Conservation (phyloP, 1,140 invertebrate genomes). For the Drosophila nebulosa region DNA sequence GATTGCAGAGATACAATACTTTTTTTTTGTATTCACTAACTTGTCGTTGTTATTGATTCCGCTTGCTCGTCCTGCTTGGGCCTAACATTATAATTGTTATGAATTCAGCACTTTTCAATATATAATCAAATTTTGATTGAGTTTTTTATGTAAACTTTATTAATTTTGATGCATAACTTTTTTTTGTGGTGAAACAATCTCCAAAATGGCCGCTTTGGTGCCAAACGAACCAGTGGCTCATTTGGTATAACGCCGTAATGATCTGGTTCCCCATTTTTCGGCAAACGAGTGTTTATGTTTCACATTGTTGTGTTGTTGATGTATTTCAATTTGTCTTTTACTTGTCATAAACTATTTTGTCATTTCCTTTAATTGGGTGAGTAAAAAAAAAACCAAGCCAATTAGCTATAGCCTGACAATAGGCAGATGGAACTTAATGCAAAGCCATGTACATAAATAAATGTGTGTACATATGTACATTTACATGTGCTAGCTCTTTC, state of each 20-base stretch:
- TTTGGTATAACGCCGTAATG: slow-evolving; percentile 28
- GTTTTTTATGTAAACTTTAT: slow-evolving; percentile 56
- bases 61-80: slow-evolving; percentile 40
- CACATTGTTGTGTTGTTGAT: slow-evolving; percentile 21
- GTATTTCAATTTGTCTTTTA: background rate
- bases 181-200: slow-evolving; percentile 73
- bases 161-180: slow-evolving; percentile 74
- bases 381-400: background rate
- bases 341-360: background rate
- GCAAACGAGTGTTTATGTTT: slow-evolving; percentile 37
- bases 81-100: slow-evolving; percentile 57
- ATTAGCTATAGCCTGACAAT: background rate
- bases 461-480: background rate
- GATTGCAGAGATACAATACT: slow-evolving; percentile 31
- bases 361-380: background rate
- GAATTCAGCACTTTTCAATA: slow-evolving; percentile 56
- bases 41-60: slow-evolving; percentile 62
- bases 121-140: slow-evolving; percentile 51
- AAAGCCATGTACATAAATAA: background rate
- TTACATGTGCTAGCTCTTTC: background rate
- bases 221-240: slow-evolving; percentile 41
- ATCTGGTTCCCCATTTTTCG: slow-evolving; percentile 25
- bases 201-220: slow-evolving; percentile 70
- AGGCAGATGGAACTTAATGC: background rate
- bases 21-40: slow-evolving; percentile 48